Evolutionary conservation across 1,140 invertebrate species (phyloP).

Genomic region (Hyles euphorbiae): DNA sequence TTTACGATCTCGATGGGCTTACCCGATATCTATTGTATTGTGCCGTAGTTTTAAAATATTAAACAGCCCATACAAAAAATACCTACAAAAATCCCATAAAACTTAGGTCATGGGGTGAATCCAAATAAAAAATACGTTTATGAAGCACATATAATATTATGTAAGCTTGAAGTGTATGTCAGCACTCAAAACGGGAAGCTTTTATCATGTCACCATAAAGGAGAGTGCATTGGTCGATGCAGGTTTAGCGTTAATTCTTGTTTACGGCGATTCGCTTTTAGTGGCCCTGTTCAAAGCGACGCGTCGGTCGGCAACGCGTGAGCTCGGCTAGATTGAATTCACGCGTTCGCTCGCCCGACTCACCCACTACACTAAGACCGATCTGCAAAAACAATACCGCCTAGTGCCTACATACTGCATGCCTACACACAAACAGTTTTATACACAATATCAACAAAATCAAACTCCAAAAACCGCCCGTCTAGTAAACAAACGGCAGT

Average conservation of each 20-base stretch:
- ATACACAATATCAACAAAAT: background rate
- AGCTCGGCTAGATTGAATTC: constrained; percentile 37
- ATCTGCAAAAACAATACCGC: constrained; percentile 8
- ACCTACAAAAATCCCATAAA: too few relatives aligned
- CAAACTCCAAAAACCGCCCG: background rate
- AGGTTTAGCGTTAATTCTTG: constrained; percentile 66
- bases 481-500: background rate
- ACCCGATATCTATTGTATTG: constrained; percentile 12
- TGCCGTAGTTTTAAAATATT: background rate
- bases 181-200: constrained; percentile 43
- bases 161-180: constrained; percentile 10
- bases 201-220: constrained; percentile 62
- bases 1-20: constrained; percentile 28
- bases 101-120: too few relatives aligned
- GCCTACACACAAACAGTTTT: too few relatives aligned
- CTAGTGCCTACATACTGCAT: background rate
- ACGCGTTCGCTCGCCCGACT: constrained; percentile 15
- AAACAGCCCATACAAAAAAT: too few relatives aligned
- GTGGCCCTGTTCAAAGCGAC: constrained; percentile 44
- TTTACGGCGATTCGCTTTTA: constrained; percentile 69
- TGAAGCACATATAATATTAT: constrained; percentile 3
- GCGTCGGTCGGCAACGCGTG: constrained; percentile 24
- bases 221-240: constrained; percentile 58
- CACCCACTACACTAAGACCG: constrained; percentile 7
- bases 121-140: background rate